phyloP scores from a whole-genome alignment of 1,140 invertebrate genomes.

The Penaeus japonicus region DNA sequence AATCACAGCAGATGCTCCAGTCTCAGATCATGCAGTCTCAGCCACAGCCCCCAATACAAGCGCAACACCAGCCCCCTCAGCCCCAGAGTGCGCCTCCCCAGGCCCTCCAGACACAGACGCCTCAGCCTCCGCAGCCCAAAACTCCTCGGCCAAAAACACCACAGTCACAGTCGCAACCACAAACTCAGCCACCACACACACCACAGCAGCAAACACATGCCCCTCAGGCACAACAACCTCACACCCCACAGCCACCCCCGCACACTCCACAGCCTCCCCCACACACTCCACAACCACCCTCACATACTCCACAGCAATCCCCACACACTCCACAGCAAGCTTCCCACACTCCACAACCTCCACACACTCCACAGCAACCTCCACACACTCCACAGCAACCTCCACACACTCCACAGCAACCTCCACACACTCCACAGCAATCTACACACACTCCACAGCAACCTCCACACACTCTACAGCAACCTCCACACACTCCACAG shows the following conservation, averaged over 20 bases:
- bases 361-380: not conserved
- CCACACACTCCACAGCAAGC: too few species aligned
- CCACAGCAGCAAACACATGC: not conserved
- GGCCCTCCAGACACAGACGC: not conserved
- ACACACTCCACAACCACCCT: too few species aligned
- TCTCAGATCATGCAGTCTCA: conserved; percentile 19
- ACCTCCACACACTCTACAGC: too few species aligned
- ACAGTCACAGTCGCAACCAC: not conserved
- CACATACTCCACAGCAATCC: too few species aligned
- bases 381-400: not conserved
- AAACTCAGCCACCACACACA: not conserved
- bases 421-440: not conserved
- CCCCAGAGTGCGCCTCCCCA: not conserved
- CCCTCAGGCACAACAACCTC: not conserved
- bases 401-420: not conserved
- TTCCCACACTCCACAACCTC: not conserved
- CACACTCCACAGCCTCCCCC: too few species aligned
- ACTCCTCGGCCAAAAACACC: conserved; percentile 6
- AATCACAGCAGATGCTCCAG: conserved; percentile 10
- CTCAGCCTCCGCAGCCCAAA: not conserved
- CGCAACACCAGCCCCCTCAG: not conserved
- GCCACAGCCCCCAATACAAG: not conserved
- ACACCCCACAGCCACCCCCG: not conserved
- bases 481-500: too few species aligned
- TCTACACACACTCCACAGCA: not conserved